A percentile compares a stretch with the other conserved stretches of the same genome.
Conservation (phyloP, 2,888 invertebrate genomes). For the Troglohyphantes excavatus region DNA sequence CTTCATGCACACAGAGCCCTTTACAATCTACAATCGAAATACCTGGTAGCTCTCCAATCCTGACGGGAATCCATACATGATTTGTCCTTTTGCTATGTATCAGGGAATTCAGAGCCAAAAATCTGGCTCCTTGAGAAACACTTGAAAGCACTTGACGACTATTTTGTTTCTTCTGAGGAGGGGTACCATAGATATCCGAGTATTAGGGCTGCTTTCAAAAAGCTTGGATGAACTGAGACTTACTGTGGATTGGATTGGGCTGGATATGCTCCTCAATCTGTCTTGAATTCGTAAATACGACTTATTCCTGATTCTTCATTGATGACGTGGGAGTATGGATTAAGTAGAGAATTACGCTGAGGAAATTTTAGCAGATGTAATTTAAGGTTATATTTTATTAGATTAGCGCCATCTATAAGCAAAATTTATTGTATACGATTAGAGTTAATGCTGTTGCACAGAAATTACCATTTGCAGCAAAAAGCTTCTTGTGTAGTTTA, state of each 20-base stretch:
- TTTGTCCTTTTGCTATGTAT: neutral
- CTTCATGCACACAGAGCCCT: neutral
- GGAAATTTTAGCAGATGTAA: no score
- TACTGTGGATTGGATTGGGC: neutral
- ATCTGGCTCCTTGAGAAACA: constrained; percentile 10
- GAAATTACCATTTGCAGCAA: no score
- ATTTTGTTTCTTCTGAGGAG: constrained; percentile 47
- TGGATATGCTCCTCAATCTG: neutral
- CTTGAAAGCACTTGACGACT: constrained; percentile 18
- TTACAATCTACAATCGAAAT: neutral
- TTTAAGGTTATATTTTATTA: no score
- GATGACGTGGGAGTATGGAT: neutral
- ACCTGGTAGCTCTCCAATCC: no score
- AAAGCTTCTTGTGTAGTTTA: no score
- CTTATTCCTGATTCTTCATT: constrained; percentile 17
- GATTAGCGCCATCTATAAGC: no score
- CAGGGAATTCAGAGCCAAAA: constrained; percentile 10
- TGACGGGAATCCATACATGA: neutral
- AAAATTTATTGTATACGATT: no score
- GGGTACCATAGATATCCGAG: neutral
- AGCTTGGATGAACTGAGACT: constrained; percentile 47
- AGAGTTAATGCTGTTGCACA: no score
- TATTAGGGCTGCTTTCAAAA: neutral
- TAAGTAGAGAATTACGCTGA: neutral
- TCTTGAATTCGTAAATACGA: neutral